Base-by-base conservation (phyloP, 2,797 vertebrate genomes). In the Phalloptychus januarius region DNA sequence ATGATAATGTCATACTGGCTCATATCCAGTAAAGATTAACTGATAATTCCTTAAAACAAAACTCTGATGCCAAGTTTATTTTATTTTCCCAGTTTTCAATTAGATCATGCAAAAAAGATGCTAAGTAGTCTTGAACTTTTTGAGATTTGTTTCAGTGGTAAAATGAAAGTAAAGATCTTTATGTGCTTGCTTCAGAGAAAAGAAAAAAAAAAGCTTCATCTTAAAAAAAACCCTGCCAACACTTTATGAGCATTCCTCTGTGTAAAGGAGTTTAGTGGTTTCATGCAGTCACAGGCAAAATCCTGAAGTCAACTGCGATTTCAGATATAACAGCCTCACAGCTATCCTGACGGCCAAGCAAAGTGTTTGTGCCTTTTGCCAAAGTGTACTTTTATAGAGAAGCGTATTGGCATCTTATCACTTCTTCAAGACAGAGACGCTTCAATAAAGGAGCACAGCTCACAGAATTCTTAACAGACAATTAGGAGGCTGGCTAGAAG, bases 341-440 rank as follows among this genome's bases (percentile, higher is more conserved):
- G 93, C 91, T 92, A 89, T 87, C 88, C 90, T 92, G 92, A 93
- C 91, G 88, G 93, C 93, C 94, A 95, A 94, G 93, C 91, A 92
- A 94, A 95, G 94, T 95, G 94, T 95, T 95, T 93, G 90, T 92
- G 89, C 91, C 88, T 94, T 91, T 92, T 94, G 94, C 94, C 94
- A 96, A 94, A 93, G 92, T 94, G 91, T 94, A 94, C 93, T 95
- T 95, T 95, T 94, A 95, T 92, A 94, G 93, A 94, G 90, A 92
- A 91, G 91, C 87, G 91, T 90, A 92, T 93, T 93, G 93, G 91
- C 93, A 94, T 95, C 95, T 93, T 93, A 94, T 95, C 94, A 90
- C 90, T 92, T 94, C 90, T 93, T 93, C 94, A 93, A 94, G 92
- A 94, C 94, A 92, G 93, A 93, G 90, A 91, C 79, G 89, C 93